Evolutionary conservation across 2,113 vertebrate species (phyloP).

Genomic region (Hydropotes inermis): DNA sequence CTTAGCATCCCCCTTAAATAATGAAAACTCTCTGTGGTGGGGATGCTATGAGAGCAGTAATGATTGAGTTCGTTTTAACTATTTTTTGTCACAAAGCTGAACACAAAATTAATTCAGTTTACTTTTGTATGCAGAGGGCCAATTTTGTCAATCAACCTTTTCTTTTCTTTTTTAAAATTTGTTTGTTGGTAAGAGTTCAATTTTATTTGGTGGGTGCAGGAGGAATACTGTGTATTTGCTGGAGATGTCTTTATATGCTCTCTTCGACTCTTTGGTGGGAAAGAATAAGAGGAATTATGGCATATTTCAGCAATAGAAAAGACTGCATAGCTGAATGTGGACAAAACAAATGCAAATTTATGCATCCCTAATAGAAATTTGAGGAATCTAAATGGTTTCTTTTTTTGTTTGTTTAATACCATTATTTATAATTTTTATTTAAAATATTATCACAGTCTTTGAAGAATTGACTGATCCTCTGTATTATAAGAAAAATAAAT

Average conservation of each 20-base stretch:
- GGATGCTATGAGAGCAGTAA: not conserved
- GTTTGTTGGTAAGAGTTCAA: not conserved
- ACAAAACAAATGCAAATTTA: conserved; percentile 17
- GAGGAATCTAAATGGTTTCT: not conserved
- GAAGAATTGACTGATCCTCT: not conserved
- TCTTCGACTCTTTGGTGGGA: not conserved
- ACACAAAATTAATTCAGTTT: conserved; percentile 30
- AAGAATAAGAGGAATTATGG: not conserved
- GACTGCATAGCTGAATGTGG: not conserved
- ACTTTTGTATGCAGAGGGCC: not conserved
- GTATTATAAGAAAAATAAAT: conserved; percentile 15
- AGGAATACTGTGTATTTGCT: not conserved
- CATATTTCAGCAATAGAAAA: not conserved
- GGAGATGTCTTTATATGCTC: not conserved
- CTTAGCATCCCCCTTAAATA: not conserved
- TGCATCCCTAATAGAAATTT: not conserved
- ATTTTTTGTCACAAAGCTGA: not conserved
- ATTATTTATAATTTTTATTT: not conserved
- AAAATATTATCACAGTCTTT: not conserved
- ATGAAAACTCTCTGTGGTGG: not conserved
- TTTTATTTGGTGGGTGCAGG: not conserved
- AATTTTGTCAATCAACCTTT: not conserved
- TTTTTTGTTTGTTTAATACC: not conserved
- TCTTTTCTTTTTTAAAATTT: not conserved
- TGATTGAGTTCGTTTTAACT: not conserved